A percentile compares a stretch with the other conserved stretches of the same genome.
Conservation (phyloP, 2,888 invertebrate genomes). For the Notocelia uddmanniana region DNA sequence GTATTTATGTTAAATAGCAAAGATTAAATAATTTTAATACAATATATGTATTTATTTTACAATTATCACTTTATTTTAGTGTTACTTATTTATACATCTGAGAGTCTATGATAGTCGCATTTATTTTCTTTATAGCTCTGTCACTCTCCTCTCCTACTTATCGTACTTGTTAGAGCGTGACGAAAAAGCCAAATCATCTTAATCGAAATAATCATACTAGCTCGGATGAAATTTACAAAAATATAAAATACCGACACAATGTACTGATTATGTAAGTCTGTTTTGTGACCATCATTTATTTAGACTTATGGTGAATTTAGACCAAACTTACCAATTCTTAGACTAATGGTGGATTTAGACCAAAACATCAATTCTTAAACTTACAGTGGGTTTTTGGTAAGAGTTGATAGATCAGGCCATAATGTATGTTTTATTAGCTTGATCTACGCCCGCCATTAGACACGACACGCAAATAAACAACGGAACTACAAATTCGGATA, state of each 20-base stretch:
- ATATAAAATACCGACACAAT: neutral
- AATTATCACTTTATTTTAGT: constrained; percentile 7
- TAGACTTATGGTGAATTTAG: neutral
- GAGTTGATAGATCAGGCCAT: neutral
- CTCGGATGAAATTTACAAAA: neutral
- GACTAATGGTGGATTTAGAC: neutral
- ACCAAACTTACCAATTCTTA: neutral
- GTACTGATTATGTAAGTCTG: neutral
- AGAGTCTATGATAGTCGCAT: neutral
- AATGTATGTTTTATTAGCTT: neutral
- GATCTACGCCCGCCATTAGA: neutral
- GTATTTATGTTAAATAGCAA: constrained; percentile 43
- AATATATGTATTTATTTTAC: constrained; percentile 35
- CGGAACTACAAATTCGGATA: too few relatives aligned
- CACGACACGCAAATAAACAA: neutral
- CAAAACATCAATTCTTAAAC: neutral
- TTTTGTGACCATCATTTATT: neutral
- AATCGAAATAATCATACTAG: neutral
- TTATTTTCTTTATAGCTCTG: neutral
- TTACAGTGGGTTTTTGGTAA: neutral
- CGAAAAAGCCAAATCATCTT: neutral
- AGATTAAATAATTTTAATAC: constrained; percentile 44
- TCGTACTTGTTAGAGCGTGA: neutral
- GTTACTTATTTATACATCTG: neutral
- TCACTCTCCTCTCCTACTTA: neutral